These are phyloP conservation scores for Pogonomyrmex barbatus DNA, from an alignment of 1,140 invertebrate genomes.

Conservation along the genomic window DNA sequence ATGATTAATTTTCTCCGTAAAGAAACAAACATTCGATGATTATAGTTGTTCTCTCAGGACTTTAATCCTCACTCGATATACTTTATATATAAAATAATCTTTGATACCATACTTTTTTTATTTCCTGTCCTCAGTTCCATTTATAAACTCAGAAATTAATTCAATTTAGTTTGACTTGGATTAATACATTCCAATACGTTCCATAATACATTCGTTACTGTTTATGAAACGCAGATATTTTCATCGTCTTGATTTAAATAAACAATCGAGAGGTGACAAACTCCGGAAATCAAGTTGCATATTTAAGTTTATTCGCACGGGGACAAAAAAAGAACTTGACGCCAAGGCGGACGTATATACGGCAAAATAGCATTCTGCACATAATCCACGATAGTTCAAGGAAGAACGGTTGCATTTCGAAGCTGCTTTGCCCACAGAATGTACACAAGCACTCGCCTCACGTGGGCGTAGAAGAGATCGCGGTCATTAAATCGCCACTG, in stretches of 20 bases:
- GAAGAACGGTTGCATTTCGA: constrained; percentile 72
- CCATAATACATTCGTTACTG: not conserved
- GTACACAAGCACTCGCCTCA: constrained; percentile 51
- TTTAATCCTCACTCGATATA: not conserved
- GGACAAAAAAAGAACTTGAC: constrained; percentile 4
- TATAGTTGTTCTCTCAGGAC: not conserved
- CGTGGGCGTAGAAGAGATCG: constrained; percentile 74
- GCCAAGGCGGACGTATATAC: not conserved
- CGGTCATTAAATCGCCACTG: constrained; percentile 71
- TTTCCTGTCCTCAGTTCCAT: not conserved
- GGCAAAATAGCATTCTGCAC: constrained; percentile 49
- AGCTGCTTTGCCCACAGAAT: constrained; percentile 43
- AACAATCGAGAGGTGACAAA: not conserved
- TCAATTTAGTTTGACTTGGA: not conserved
- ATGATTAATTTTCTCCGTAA: not conserved
- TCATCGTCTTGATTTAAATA: not conserved
- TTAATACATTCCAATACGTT: no score
- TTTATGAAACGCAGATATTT: not conserved
- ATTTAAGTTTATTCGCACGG: not conserved
- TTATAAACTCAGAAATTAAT: not conserved
- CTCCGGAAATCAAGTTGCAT: constrained; percentile 15
- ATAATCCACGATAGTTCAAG: constrained; percentile 28
- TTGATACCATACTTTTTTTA: not conserved
- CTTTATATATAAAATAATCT: not conserved
- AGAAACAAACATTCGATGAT: not conserved